Evolutionary conservation across 2,113 vertebrate species (phyloP).

Genomic region (Anser brachyrhynchus): DNA sequence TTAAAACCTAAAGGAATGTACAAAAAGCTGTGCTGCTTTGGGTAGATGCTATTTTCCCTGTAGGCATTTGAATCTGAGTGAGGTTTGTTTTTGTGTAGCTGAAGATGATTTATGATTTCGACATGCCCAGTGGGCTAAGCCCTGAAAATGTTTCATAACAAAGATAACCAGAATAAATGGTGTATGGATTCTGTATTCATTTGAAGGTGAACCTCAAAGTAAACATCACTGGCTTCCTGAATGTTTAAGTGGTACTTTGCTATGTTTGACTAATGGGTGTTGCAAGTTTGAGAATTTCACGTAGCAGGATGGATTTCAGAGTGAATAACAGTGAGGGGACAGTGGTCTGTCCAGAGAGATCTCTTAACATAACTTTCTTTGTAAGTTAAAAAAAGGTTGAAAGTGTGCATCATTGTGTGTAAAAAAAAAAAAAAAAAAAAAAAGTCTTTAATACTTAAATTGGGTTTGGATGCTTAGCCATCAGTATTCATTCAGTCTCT

Average conservation of each 20-base stretch:
- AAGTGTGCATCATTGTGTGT: neutral
- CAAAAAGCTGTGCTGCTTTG: slow-evolving; percentile 31
- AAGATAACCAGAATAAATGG: slow-evolving; percentile 65
- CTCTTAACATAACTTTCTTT: neutral
- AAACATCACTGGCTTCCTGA: slow-evolving; percentile 48
- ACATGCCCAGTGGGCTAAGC: slow-evolving; percentile 63
- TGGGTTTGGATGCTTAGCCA: neutral
- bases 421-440: slow-evolving; percentile 8
- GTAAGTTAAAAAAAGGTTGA: neutral
- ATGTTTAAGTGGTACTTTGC: slow-evolving; percentile 57
- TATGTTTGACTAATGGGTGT: slow-evolving; percentile 69
- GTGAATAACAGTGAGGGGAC: neutral
- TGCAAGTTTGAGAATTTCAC: slow-evolving; percentile 49
- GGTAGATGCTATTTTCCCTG: slow-evolving; percentile 36
- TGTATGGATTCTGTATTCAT: neutral
- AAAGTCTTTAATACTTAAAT: neutral
- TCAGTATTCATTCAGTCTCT: neutral
- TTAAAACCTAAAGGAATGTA: slow-evolving; percentile 65
- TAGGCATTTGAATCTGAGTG: slow-evolving; percentile 39
- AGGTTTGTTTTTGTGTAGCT: slow-evolving; percentile 51
- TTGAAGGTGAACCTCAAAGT: slow-evolving; percentile 64
- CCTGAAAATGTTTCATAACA: slow-evolving; percentile 70
- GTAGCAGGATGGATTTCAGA: slow-evolving; percentile 56
- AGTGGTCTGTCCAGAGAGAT: neutral
- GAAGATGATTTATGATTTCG: slow-evolving; percentile 73